These are phyloP conservation scores for Percopsis omiscomaycus DNA, from an alignment of 2,797 vertebrate genomes.

Conservation along the genomic window DNA sequence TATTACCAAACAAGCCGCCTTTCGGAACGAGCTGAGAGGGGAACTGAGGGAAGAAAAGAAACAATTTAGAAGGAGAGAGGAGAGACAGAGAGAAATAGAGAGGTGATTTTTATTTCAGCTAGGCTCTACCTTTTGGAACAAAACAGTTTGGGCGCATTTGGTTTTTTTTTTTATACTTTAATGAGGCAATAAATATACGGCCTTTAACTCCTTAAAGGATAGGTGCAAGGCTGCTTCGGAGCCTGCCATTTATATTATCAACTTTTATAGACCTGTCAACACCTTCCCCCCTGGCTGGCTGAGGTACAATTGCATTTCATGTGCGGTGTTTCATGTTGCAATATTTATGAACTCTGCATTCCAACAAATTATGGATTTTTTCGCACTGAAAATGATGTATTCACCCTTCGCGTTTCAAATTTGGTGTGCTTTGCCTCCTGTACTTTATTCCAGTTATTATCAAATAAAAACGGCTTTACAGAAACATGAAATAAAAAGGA, in stretches of 20 bases:
- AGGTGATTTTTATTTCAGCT: constrained; percentile 66
- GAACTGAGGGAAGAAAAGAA: constrained; percentile 46
- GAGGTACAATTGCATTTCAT: constrained; percentile 62
- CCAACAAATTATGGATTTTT: constrained; percentile 71
- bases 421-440: constrained; percentile 19
- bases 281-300: constrained; percentile 71
- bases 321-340: constrained; percentile 70
- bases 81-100: constrained; percentile 34
- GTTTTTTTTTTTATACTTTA: constrained; percentile 73
- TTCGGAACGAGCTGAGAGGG: constrained; percentile 54
- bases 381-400: constrained; percentile 43
- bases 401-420: constrained; percentile 23
- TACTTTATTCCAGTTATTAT: constrained; percentile 65
- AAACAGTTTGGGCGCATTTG: constrained; percentile 76
- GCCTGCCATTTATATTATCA: constrained; percentile 84
- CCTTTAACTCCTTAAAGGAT: constrained; percentile 80
- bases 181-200: constrained; percentile 84
- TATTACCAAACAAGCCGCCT: constrained; percentile 70
- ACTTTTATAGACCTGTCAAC: constrained; percentile 91
- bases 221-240: constrained; percentile 77
- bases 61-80: constrained; percentile 42
- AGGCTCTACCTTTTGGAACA: constrained; percentile 51
- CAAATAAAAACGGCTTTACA: constrained; percentile 61
- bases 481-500: constrained; percentile 64
- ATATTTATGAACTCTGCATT: constrained; percentile 82